Base-by-base conservation (phyloP, 1,140 invertebrate genomes). In the Mizuhopecten yessoensis region DNA sequence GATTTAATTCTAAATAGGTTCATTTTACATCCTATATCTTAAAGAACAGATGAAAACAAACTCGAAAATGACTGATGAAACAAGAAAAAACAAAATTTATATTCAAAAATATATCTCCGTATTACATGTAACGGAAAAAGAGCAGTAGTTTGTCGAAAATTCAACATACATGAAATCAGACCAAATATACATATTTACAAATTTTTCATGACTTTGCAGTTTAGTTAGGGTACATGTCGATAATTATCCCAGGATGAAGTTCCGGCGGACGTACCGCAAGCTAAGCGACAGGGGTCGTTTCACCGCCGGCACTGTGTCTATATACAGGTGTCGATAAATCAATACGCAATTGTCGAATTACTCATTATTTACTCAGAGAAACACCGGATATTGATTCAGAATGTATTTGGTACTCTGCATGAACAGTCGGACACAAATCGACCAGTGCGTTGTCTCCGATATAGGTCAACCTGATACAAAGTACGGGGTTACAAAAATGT, bases 301-400 rank as follows among this genome's bases (percentile, higher is more conserved):
- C n/a, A n/a, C n/a, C n/a, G n/a, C n/a, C n/a, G n/a, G n/a, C n/a
- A n/a, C n/a, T n/a, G n/a, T n/a, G 0, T 75, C 57, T 29, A 29
- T n/a, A 17, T 29, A 29, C n/a, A 75, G n/a, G 57, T 75, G 57
- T 75, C 57, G 57, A 75, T 75, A 75, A 75, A 75, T 75, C 57
- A 29, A 75, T 75, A 75, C 5, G 11, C n/a, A 75, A 75, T 75
- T 17, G 57, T 75, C 57, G n/a, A 75, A 75, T 75, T 75, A 75
- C 57, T 75, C 57, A 75, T 75, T 75, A 75, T 75, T 75, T 75
- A 75, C 57, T 29, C 57, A 75, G 57, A 29, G 57, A 75, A 75
- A 75, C n/a, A 75, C 57, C 57, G 57, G 57, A 75, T 75, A 75
- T 75, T 75, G 57, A 75, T 75, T 75, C 5, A 9, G n/a, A 75